phyloP scores from a whole-genome alignment of 2,113 vertebrate genomes.

The Pluvialis apricaria region DNA sequence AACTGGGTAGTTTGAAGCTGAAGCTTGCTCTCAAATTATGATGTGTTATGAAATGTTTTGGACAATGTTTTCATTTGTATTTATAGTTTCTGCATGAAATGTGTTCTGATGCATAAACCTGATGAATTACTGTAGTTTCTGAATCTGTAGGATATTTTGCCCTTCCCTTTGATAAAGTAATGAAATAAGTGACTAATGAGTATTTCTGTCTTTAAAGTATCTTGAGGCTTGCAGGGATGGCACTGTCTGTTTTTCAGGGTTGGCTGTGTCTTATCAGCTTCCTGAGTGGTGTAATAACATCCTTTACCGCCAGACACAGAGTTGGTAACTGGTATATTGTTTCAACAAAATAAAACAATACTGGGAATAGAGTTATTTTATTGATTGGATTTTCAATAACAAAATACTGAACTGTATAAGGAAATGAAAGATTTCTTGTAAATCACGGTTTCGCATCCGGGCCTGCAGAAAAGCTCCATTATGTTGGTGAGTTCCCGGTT shows the following conservation, averaged over 20 bases:
- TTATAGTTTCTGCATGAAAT: neutral
- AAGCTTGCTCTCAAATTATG: neutral
- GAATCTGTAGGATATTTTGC: neutral
- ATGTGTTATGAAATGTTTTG: neutral
- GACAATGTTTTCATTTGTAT: neutral
- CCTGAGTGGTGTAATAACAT: neutral
- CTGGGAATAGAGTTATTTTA: neutral
- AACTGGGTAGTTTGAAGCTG: neutral
- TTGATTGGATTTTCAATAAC: neutral
- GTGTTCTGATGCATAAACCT: neutral
- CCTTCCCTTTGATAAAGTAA: neutral
- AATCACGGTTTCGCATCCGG: neutral
- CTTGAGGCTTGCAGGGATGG: neutral
- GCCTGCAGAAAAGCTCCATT: neutral
- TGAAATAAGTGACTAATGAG: neutral
- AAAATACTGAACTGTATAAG: neutral
- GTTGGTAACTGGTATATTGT: neutral
- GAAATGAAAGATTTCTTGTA: neutral
- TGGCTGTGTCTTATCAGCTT: neutral
- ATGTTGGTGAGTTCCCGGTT: neutral
- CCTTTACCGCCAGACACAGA: neutral
- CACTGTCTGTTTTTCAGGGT: neutral
- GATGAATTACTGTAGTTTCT: neutral
- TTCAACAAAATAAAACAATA: neutral
- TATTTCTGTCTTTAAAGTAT: neutral